Conservation (phyloP, 35 echinoderm and acorn worm genomes). For the Amphiura filiformis region DNA sequence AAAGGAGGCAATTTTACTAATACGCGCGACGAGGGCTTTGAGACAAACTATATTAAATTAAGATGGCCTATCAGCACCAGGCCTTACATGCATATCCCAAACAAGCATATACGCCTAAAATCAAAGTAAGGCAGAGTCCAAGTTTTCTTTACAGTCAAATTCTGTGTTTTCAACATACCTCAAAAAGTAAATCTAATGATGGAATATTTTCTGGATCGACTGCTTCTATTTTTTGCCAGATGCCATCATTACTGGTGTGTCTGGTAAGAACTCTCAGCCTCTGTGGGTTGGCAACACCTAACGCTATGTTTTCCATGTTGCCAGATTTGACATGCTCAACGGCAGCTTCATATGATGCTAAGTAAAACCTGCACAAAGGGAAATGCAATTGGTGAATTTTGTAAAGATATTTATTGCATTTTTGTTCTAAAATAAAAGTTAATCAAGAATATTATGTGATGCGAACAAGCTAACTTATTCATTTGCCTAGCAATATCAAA, state of each 20-base stretch:
- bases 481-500: too few relatives aligned
- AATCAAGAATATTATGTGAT: not conserved
- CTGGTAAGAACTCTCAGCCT: slow-evolving; percentile 49
- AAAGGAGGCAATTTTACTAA: too few relatives aligned
- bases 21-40: too few relatives aligned
- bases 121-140: too few relatives aligned
- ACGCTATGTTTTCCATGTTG: slow-evolving; percentile 36
- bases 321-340: slow-evolving; percentile 92
- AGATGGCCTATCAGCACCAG: too few relatives aligned
- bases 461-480: too few relatives aligned
- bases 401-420: not conserved
- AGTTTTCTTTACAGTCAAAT: too few relatives aligned
- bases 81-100: too few relatives aligned
- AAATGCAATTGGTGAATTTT: not conserved
- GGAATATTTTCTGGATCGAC: slow-evolving; percentile 61
- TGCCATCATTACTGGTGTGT: slow-evolving; percentile 33
- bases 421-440: not conserved
- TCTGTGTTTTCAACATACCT: slow-evolving; percentile 59
- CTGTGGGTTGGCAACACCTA: slow-evolving; percentile 50
- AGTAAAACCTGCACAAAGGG: slow-evolving; percentile 68
- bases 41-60: too few relatives aligned
- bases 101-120: too few relatives aligned
- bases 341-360: slow-evolving; percentile 92
- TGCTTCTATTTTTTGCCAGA: slow-evolving; percentile 79
- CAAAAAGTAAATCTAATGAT: slow-evolving; percentile 74